phyloP scores from a whole-genome alignment of 2,113 vertebrate genomes.

The Verasper variegatus region DNA sequence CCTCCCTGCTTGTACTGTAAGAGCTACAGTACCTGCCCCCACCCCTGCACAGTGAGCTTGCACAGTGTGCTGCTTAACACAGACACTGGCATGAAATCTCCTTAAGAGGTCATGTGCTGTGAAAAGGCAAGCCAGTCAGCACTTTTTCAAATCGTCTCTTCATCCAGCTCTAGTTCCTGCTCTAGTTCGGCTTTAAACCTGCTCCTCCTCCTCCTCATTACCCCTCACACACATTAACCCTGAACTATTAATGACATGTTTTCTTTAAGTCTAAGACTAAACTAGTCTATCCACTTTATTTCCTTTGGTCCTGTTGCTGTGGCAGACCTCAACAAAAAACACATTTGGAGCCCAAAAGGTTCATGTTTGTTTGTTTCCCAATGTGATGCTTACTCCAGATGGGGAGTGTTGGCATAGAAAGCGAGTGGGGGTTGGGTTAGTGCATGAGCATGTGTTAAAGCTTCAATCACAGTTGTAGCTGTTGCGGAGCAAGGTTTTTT shows the following conservation, averaged over 20 bases:
- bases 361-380: slow-evolving; percentile 8
- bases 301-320: not conserved
- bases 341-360: not conserved
- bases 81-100: slow-evolving; percentile 66
- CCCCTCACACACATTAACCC: not conserved
- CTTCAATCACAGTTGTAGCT: slow-evolving; percentile 12
- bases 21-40: slow-evolving; percentile 20
- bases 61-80: slow-evolving; percentile 49
- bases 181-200: slow-evolving; percentile 29
- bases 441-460: slow-evolving; percentile 1
- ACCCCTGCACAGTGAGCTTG: slow-evolving; percentile 32
- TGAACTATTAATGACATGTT: slow-evolving; percentile 11
- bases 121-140: slow-evolving; percentile 64
- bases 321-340: not conserved
- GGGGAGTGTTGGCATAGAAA: slow-evolving; percentile 17
- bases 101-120: slow-evolving; percentile 74
- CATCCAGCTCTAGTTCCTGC: slow-evolving; percentile 36
- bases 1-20: not conserved
- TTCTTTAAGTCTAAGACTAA: not conserved
- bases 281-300: not conserved
- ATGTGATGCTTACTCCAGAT: slow-evolving; percentile 56
- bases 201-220: not conserved
- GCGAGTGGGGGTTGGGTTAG: slow-evolving; percentile 24
- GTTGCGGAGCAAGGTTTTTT: too few relatives aligned
- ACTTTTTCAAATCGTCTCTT: slow-evolving; percentile 61